A percentile compares a stretch with the other conserved stretches of the same genome.
Conservation (phyloP, 1,140 invertebrate genomes). For the Eufriesea mexicana region DNA sequence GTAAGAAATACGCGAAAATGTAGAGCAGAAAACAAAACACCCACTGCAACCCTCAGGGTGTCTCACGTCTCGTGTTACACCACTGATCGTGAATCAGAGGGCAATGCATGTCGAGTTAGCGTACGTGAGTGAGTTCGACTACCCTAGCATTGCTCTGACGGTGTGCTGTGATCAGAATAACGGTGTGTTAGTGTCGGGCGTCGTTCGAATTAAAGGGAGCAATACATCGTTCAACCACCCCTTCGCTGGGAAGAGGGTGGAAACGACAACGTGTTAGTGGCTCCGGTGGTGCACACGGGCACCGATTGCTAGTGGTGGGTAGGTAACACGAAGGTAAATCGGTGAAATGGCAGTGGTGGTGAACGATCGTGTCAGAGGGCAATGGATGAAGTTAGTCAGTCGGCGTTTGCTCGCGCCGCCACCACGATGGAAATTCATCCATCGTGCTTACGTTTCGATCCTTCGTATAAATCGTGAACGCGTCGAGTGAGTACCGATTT, state of each 20-base stretch:
- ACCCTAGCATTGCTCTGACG: slow-evolving; percentile 39
- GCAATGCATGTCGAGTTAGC: slow-evolving; percentile 36
- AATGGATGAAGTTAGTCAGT: slow-evolving; percentile 74
- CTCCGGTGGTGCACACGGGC: background rate
- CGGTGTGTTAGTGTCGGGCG: slow-evolving; percentile 39
- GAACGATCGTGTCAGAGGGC: slow-evolving; percentile 63
- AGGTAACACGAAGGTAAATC: slow-evolving; percentile 40
- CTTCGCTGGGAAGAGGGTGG: background rate
- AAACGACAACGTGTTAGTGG: slow-evolving; percentile 12
- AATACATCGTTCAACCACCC: slow-evolving; percentile 53
- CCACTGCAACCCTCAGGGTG: background rate
- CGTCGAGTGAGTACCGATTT: background rate
- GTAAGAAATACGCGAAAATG: too few relatives aligned
- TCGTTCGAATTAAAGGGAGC: slow-evolving; percentile 41
- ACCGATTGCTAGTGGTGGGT: slow-evolving; percentile 2
- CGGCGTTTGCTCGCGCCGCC: slow-evolving; percentile 73
- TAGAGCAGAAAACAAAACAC: too few relatives aligned
- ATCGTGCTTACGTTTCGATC: slow-evolving; percentile 8
- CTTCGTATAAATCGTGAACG: background rate
- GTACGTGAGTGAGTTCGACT: slow-evolving; percentile 52
- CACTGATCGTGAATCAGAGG: slow-evolving; percentile 25
- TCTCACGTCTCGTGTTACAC: slow-evolving; percentile 14
- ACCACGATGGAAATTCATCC: slow-evolving; percentile 52
- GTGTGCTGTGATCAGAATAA: slow-evolving; percentile 33
- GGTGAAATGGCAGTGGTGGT: slow-evolving; percentile 51